Base-by-base conservation (phyloP, 2,113 vertebrate species). In the Petroica traversi region DNA sequence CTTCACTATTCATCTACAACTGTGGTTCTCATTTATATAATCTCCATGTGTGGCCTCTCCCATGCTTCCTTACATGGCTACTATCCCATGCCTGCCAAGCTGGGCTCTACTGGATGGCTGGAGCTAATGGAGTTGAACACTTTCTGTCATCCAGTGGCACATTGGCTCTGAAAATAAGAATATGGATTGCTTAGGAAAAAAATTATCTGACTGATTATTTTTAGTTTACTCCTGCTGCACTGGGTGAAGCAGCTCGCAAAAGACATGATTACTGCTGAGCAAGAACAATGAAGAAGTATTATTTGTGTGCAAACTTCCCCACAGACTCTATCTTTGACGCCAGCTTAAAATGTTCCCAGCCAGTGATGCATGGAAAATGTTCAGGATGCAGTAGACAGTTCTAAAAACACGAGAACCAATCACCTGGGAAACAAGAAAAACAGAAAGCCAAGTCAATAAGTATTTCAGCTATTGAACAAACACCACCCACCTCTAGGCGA, bases 341-440 rank as follows among this genome's bases (percentile, higher is more conserved):
- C 95, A 79, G 82, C 92, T 89, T 90, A 78, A 98, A 96, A 93
- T 78, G 93, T 96, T 94, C 91, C 74, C 76, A 96, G 94, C 89
- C 95, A 92, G 33, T 93, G 91, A 95, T 92, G 95, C 95, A 96
- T 92, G 95, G 95, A 96, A 96, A 97, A 97, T 85, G 83, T 89
- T 95, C 96, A 97, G 94, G 81, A 95, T 97, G 93, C 89, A 79
- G 75, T 46, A 97, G 93, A 92, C 94, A 89, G 89, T 85, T 97
- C 94, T 97, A 71, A 80, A 97, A 97, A 96, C 88, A 96, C 83
- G 64, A 36, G 51, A 91, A 92, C 93, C 92, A 89, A 91, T 97
- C 96, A 97, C 97, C 93, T 96, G 96, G 93, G 97, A 94, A 97
- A 97, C 91, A 66, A 88, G 92, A 86, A 93, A 97, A 98, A 97